Base-by-base conservation (phyloP, 2,888 invertebrate genomes). In the Eilema sororculum region DNA sequence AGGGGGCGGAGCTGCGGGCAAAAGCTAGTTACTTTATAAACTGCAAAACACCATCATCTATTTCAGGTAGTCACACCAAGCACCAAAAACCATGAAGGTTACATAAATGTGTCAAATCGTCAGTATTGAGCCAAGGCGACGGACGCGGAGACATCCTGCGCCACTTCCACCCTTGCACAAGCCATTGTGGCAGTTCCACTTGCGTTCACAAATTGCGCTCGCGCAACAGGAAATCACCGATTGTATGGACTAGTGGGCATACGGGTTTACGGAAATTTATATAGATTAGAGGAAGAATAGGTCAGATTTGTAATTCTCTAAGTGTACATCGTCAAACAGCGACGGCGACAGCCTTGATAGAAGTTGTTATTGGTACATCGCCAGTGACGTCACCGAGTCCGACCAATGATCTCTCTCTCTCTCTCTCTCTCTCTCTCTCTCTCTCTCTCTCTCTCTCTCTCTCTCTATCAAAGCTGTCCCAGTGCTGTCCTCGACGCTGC, bases 151-250 rank as follows among this genome's bases (percentile, higher is more conserved):
- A 81, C 86, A 89, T 92, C 91, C 93, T 92, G 90, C 82, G 88
- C 84, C 88, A 84, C 82, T 89, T 86, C 85, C 85, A 86, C 84
- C 86, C 85, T 91, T 91, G 89, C 92, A 86, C 89, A 89, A 90
- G 71, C 89, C 84, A 92, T 93, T 93, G 92, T 91, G 85, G 86
- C 87, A 89, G 92, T 93, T 91, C 91, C 90, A 93, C 88, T 93
- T 88, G 88, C 88, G 78, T 84, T 88, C 87, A 87, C 87, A 83
- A 87, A 86, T 88, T 86, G 85, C 82, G 73, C 77, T 88, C 86
- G 84, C 83, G 80, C 77, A 73, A 77, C 77, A 80, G 82, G 79
- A 80, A 81, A 81, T 80, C 79, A 74, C 68, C 80, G 72, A 81
- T 80, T 81, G 79, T 79, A 81, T 77, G 80, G 82, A 60, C 82